Conservation (phyloP, 2,888 invertebrate genomes). For the Rhopalosiphum nymphaeae region DNA sequence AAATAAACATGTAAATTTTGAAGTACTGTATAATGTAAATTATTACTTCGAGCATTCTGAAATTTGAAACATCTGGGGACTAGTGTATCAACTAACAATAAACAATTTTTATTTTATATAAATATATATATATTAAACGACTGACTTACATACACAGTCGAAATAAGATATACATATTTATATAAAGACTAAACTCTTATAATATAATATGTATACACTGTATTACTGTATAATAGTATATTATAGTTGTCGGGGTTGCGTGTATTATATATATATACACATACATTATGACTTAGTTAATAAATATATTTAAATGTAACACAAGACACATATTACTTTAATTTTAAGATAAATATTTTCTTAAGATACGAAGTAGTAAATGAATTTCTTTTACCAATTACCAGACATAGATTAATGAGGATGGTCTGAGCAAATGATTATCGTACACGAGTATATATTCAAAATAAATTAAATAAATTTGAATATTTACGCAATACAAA, state of each 20-base stretch:
- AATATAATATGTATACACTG: not conserved
- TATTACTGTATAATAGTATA: not conserved
- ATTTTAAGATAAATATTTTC: not conserved
- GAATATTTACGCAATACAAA: too few species aligned
- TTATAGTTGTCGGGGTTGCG: not conserved
- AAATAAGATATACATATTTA: not conserved
- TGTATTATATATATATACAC: not conserved
- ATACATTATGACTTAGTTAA: not conserved
- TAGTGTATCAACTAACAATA: not conserved
- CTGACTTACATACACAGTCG: not conserved
- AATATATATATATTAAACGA: not conserved
- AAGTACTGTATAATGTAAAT: not conserved
- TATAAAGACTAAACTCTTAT: not conserved
- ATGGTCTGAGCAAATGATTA: not conserved
- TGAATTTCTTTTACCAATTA: not conserved
- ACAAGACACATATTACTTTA: not conserved
- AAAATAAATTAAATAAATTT: not conserved
- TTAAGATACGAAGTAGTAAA: not conserved
- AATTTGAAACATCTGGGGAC: conserved; percentile 42
- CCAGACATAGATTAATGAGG: not conserved
- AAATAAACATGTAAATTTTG: not conserved
- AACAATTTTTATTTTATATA: not conserved
- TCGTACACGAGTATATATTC: not conserved
- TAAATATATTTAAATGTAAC: not conserved
- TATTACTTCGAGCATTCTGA: not conserved